These are phyloP conservation scores for Anadara kagoshimensis DNA, from an alignment of 1,140 invertebrate genomes.

Conservation along the genomic window DNA sequence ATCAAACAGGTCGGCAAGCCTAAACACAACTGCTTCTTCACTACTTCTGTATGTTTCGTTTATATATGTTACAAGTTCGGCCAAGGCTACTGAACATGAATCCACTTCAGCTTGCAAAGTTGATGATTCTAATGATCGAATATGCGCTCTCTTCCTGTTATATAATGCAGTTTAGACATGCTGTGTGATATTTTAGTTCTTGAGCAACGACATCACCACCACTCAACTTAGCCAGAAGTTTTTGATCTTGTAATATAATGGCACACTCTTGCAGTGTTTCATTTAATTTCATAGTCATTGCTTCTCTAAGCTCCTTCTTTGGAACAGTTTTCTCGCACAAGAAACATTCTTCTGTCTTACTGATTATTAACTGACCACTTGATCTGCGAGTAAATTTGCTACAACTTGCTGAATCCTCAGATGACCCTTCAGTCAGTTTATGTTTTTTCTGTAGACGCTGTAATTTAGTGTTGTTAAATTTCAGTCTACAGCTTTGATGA, in stretches of 20 bases:
- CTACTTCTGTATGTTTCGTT: not conserved
- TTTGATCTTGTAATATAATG: not conserved
- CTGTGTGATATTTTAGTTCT: slow-evolving; percentile 35
- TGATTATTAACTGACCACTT: not conserved
- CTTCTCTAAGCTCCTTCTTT: not conserved
- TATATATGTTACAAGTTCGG: not conserved
- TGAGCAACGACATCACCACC: slow-evolving; percentile 38
- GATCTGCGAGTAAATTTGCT: not conserved
- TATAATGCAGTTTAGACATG: slow-evolving; percentile 27
- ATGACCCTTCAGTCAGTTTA: too few species aligned
- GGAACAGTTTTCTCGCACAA: not conserved
- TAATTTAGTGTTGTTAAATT: slow-evolving; percentile 16
- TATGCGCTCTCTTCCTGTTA: slow-evolving; percentile 25
- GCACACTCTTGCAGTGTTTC: slow-evolving; percentile 3
- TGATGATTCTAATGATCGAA: not conserved
- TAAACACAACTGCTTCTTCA: not conserved
- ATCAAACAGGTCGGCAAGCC: not conserved
- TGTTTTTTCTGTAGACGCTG: not conserved
- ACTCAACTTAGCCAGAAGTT: slow-evolving; percentile 24
- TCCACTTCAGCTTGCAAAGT: not conserved
- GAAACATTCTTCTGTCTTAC: not conserved
- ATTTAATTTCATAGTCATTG: slow-evolving; percentile 9
- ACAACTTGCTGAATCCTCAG: not conserved
- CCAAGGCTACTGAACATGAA: not conserved
- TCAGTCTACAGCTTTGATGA: not conserved